Evolutionary conservation across 2,113 vertebrate genomes (phyloP), one percentile per base, ranked within the genome.

Genomic region (Platysternon megacephalum): DNA sequence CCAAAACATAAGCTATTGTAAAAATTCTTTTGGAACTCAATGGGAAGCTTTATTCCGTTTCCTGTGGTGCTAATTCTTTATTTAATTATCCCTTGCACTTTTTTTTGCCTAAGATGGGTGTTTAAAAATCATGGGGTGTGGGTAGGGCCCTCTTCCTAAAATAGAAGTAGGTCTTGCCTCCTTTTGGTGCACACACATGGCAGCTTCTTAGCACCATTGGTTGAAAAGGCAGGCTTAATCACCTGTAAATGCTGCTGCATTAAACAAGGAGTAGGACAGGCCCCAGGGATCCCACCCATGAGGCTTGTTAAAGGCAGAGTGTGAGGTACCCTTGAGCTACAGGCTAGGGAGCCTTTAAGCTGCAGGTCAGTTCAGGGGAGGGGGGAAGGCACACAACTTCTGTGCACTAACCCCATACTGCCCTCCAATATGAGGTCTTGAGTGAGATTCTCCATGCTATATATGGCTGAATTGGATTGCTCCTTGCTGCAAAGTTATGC

Each of bases 11-110:
- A 82, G 22, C 1, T 80, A 84, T 61, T 72, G 2, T 26, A 86
- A 76, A 48, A 91, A 78, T 81, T 8, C 46, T 85, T 55, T 86
- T 88, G 48, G 78, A 61, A 89, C n/a, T 49, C 22, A 28, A 17
- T 19, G 39, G n/a, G n/a, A 14, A 0, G 0, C 3, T 2, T 53
- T 56, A 28, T 32, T 89, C 5, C 1, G 8, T 84, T 76, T 55
- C 56, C 74, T 46, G 56, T 5, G 79, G 78, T 39, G 2, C 61
- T n/a, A 35, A 16, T 17, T 1, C 56, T 65, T 46, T 88, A 10
- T 29, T 91, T 76, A 76, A 46, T 44, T 65, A 65, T 65, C 32
- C 14, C 32, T 21, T 68, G 29, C 56, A 29, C 56, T 61, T 61
- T 16, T 16, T 61, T 32, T 32, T 61, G 12, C 28, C 56, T 61